Evolutionary conservation across 2,888 invertebrate species (phyloP).

Genomic region (Amphipyra berbera): DNA sequence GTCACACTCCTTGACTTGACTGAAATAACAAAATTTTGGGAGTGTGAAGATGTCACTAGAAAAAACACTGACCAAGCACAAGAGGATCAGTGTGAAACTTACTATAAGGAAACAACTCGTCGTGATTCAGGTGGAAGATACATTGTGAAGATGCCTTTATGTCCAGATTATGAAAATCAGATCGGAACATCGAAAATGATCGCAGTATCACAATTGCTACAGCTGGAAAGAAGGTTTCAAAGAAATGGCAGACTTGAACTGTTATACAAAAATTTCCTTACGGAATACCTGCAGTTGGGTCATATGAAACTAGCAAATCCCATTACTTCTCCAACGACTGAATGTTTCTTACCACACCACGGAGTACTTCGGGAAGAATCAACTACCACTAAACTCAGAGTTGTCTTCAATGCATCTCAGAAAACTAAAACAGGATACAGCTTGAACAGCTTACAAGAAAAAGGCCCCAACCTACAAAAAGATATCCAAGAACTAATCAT

Average conservation of each 20-base stretch:
- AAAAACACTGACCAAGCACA: background rate
- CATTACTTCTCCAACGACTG: no score
- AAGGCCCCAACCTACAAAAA: slow-evolving; percentile 42
- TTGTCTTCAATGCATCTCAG: slow-evolving; percentile 22
- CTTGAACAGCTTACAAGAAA: slow-evolving; percentile 9
- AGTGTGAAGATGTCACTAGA: slow-evolving; percentile 4
- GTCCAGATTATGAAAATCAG: slow-evolving; percentile 17
- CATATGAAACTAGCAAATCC: slow-evolving; percentile 11
- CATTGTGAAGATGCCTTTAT: slow-evolving; percentile 39
- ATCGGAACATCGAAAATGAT: slow-evolving; percentile 25
- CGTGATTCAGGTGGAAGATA: slow-evolving; percentile 29
- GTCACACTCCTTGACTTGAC: background rate
- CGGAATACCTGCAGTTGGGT: background rate
- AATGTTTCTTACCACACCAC: slow-evolving; percentile 16
- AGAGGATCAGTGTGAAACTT: slow-evolving; percentile 35
- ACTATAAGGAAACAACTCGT: slow-evolving; percentile 27
- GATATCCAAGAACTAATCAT: slow-evolving; percentile 35
- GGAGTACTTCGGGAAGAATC: background rate
- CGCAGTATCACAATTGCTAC: slow-evolving; percentile 29
- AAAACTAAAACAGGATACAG: no score
- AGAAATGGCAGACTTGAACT: background rate
- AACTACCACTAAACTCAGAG: slow-evolving; percentile 7
- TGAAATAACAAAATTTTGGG: slow-evolving; percentile 11
- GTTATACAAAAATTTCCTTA: slow-evolving; percentile 1
- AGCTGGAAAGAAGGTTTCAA: slow-evolving; percentile 15